Evolutionary conservation across 1,140 invertebrate genomes (phyloP).

Genomic region (Hylaeus anthracinus): DNA sequence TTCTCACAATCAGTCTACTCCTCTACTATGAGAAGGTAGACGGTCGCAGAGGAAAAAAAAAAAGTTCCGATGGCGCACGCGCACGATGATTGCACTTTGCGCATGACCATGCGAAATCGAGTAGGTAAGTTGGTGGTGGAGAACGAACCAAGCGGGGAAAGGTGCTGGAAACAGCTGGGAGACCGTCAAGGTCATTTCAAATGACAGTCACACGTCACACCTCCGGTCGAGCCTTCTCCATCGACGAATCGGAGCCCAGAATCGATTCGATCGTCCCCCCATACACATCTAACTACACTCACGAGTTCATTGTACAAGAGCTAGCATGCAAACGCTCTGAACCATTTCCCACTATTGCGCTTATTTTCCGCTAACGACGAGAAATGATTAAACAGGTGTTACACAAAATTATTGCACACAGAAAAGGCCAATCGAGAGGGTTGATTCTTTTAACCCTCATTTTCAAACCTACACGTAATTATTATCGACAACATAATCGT

Average conservation of each 20-base stretch:
- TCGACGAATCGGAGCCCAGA: constrained; percentile 66
- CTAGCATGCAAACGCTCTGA: constrained; percentile 1
- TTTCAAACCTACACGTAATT: background rate
- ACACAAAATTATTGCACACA: too few species aligned
- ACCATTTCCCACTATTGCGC: background rate
- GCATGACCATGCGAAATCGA: constrained; percentile 11
- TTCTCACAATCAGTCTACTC: background rate
- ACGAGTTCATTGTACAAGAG: constrained; percentile 42
- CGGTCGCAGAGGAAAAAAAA: background rate
- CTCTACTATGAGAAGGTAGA: background rate
- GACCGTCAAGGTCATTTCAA: constrained; percentile 71
- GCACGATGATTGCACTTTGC: background rate
- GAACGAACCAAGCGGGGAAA: background rate
- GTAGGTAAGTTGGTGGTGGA: background rate
- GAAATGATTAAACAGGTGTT: background rate
- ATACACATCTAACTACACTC: constrained; percentile 14
- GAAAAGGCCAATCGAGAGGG: too few species aligned
- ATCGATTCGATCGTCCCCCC: constrained; percentile 28
- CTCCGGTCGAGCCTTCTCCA: constrained; percentile 66
- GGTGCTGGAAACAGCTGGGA: constrained; percentile 68
- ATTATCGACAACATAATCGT: background rate
- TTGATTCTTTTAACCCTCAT: too few species aligned
- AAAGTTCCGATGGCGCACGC: background rate
- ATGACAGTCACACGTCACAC: constrained; percentile 66
- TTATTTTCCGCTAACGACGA: background rate